These are phyloP conservation scores for Callorhinus ursinus DNA, from an alignment of 2,113 vertebrate genomes.

Conservation along the genomic window DNA sequence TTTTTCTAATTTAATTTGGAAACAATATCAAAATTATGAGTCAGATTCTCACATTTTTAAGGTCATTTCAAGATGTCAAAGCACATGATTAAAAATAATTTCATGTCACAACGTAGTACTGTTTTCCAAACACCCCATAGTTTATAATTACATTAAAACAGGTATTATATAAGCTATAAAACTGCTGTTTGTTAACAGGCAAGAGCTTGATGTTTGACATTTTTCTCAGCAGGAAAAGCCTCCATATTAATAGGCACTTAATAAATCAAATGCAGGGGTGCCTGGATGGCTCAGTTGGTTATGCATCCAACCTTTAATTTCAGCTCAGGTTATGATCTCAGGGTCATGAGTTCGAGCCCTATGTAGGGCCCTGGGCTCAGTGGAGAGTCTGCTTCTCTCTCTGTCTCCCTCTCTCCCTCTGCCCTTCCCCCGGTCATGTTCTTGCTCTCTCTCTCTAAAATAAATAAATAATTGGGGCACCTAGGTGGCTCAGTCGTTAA, in stretches of 20 bases:
- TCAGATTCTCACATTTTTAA: neutral
- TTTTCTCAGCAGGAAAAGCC: neutral
- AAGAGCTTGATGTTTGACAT: neutral
- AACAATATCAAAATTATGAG: neutral
- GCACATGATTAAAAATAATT: neutral
- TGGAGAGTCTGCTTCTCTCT: neutral
- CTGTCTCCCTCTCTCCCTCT: neutral
- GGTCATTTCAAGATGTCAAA: neutral
- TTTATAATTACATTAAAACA: neutral
- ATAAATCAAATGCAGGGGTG: neutral
- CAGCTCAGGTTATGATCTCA: neutral
- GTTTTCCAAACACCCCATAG: neutral
- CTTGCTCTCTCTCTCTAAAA: neutral
- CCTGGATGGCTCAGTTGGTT: neutral
- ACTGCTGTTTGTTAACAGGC: neutral
- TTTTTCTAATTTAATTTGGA: constrained; percentile 31
- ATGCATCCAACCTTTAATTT: neutral
- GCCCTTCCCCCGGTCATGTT: neutral
- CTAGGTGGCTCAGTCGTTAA: too few species aligned
- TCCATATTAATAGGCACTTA: neutral
- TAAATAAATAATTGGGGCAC: neutral
- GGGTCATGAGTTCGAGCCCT: neutral
- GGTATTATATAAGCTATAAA: neutral
- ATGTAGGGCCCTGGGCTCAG: neutral
- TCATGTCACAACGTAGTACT: neutral